These are phyloP conservation scores for Platyscapa corneri DNA, from an alignment of 1,140 invertebrate genomes.

Conservation along the genomic window DNA sequence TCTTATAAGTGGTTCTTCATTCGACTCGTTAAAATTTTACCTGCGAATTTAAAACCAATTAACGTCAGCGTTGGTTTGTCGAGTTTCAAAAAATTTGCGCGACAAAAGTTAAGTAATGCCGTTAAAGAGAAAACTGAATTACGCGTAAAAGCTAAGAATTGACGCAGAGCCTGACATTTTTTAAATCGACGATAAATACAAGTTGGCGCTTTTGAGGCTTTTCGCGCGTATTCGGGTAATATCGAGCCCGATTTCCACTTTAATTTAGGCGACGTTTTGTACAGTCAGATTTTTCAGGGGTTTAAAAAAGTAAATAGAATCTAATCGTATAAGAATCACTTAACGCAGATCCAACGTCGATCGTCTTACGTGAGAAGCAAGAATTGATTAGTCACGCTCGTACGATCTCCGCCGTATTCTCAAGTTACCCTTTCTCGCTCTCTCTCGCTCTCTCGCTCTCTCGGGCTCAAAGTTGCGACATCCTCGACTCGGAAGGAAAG, in stretches of 20 bases:
- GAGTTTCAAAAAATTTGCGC: too few species aligned
- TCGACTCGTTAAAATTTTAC: too few species aligned
- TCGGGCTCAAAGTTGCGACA: constrained; percentile 23
- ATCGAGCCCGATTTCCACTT: too few species aligned
- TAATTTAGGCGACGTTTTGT: neutral
- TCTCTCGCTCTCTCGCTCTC: constrained; percentile 15
- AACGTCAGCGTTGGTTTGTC: too few species aligned
- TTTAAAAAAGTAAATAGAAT: constrained; percentile 20
- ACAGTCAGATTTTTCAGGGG: neutral
- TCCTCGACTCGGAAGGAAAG: constrained; percentile 41
- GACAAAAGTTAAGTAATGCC: too few species aligned
- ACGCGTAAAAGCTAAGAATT: too few species aligned
- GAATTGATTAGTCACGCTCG: constrained; percentile 63
- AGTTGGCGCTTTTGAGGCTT: too few species aligned
- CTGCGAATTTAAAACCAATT: too few species aligned
- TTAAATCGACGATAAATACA: too few species aligned
- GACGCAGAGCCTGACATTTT: too few species aligned
- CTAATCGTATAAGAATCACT: constrained; percentile 21
- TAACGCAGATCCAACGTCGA: constrained; percentile 52
- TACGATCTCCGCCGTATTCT: constrained; percentile 53
- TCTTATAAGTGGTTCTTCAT: too few species aligned
- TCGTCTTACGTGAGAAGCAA: constrained; percentile 57
- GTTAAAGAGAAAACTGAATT: too few species aligned
- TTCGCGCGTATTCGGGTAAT: neutral
- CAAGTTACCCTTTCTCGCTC: constrained; percentile 54